phyloP scores from a whole-genome alignment of 2,888 invertebrate species.

The Aelia acuminata region DNA sequence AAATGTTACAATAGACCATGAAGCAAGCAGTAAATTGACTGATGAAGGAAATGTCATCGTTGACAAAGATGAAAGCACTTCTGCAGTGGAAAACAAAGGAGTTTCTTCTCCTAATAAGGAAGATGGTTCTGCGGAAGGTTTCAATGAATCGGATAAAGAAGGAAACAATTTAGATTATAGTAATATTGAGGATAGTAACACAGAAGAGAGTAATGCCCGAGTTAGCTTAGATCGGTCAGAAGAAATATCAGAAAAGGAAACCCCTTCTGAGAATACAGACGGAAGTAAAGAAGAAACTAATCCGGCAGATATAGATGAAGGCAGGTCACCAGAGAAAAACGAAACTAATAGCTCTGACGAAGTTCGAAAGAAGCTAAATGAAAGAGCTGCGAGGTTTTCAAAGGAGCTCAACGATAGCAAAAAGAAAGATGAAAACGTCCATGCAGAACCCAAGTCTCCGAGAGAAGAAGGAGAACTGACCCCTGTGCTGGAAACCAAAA shows the following conservation, averaged over 20 bases:
- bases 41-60: neutral
- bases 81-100: constrained; percentile 61
- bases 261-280: constrained; percentile 25
- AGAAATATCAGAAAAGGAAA: neutral
- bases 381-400: constrained; percentile 60
- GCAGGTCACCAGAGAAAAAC: constrained; percentile 51
- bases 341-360: constrained; percentile 59
- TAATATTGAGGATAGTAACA: neutral
- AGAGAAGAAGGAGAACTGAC: constrained; percentile 62
- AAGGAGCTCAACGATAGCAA: constrained; percentile 59
- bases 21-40: constrained; percentile 58
- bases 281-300: constrained; percentile 33
- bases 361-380: constrained; percentile 62
- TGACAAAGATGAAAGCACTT: neutral
- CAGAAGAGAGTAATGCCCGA: neutral
- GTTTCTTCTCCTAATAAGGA: constrained; percentile 12
- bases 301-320: neutral
- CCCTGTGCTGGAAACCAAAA: constrained; percentile 47
- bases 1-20: neutral
- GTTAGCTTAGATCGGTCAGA: neutral
- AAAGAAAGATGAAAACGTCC: neutral
- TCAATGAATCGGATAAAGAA: neutral
- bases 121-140: neutral
- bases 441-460: constrained; percentile 18
- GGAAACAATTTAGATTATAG: neutral